Conservation (phyloP, 2,797 vertebrate species). For the Danio albolineatus region DNA sequence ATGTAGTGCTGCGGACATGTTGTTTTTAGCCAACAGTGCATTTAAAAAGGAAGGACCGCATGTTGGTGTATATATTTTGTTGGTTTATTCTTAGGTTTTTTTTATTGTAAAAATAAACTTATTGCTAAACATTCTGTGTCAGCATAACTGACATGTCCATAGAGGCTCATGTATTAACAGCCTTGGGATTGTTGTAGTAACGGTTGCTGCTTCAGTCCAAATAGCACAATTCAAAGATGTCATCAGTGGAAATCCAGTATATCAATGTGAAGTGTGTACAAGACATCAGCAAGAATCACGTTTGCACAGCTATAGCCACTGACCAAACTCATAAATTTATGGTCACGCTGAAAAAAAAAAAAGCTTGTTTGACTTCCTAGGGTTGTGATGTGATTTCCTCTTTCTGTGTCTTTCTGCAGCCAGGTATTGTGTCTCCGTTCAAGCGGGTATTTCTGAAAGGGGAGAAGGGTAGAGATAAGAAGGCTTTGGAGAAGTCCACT, state of each 20-base stretch:
- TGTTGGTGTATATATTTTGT: conserved; percentile 26
- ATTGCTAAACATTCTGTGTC: not conserved
- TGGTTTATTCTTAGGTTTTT: conserved; percentile 4
- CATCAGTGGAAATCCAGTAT: conserved; percentile 20
- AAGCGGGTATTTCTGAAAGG: conserved; percentile 98
- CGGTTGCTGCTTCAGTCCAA: conserved; percentile 31
- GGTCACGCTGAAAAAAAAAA: not conserved
- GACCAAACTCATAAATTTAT: not conserved
- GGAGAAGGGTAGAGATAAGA: conserved; percentile 95
- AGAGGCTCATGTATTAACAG: not conserved
- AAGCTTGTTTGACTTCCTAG: conserved; percentile 3
- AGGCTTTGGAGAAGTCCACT: conserved; percentile 93
- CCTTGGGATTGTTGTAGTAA: conserved; percentile 23
- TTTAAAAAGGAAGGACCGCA: conserved; percentile 36
- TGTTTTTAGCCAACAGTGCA: conserved; percentile 33
- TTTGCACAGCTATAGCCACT: not conserved
- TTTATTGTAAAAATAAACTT: no score
- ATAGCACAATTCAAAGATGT: conserved; percentile 10
- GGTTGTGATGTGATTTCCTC: not conserved
- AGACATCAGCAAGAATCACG: not conserved
- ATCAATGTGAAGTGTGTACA: not conserved
- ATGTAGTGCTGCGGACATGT: not conserved
- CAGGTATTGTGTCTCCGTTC: conserved; percentile 97
- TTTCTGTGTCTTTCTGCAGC: conserved; percentile 75
- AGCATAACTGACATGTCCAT: not conserved